Conservation (phyloP, 1,140 invertebrate genomes). For the Drosophila setifemur region DNA sequence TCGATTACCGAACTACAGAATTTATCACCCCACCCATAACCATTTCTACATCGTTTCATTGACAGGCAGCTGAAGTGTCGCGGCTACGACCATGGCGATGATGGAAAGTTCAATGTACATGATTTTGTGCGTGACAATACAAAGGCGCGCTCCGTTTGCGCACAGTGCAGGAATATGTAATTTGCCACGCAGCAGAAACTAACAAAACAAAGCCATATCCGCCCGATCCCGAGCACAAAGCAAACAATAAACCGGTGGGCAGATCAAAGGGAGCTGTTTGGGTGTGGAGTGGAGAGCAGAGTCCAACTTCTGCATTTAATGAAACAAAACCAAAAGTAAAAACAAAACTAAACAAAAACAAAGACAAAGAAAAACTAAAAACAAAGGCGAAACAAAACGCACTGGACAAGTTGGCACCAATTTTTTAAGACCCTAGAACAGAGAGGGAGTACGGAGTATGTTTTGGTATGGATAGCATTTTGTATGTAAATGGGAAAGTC, state of each 20-base stretch:
- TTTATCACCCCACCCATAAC: no score
- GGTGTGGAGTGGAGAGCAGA: conserved; percentile 1
- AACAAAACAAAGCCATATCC: conserved; percentile 22
- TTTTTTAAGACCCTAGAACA: conserved; percentile 44
- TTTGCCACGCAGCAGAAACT: conserved; percentile 22
- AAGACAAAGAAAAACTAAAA: conserved; percentile 18
- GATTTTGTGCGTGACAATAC: conserved; percentile 87
- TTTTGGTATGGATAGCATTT: conserved; percentile 41
- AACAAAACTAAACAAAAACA: conserved; percentile 8
- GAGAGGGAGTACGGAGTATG: conserved; percentile 15
- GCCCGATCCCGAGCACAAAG: conserved; percentile 19
- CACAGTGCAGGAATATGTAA: conserved; percentile 83
- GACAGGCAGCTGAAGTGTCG: conserved; percentile 86
- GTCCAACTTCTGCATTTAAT: conserved; percentile 41
- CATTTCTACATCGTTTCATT: conserved; percentile 6
- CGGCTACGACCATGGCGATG: conserved; percentile 84
- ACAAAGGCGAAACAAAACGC: conserved; percentile 8
- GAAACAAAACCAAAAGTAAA: conserved; percentile 8
- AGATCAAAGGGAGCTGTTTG: conserved; percentile 44
- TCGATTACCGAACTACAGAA: no score
- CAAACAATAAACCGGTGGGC: conserved; percentile 53
- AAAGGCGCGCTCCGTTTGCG: conserved; percentile 83
- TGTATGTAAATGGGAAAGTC: conserved; percentile 67
- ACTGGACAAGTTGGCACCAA: conserved; percentile 44
- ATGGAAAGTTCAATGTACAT: conserved; percentile 87